phyloP scores from a whole-genome alignment of 2,888 invertebrate genomes.

The Megalurothrips usitatus region DNA sequence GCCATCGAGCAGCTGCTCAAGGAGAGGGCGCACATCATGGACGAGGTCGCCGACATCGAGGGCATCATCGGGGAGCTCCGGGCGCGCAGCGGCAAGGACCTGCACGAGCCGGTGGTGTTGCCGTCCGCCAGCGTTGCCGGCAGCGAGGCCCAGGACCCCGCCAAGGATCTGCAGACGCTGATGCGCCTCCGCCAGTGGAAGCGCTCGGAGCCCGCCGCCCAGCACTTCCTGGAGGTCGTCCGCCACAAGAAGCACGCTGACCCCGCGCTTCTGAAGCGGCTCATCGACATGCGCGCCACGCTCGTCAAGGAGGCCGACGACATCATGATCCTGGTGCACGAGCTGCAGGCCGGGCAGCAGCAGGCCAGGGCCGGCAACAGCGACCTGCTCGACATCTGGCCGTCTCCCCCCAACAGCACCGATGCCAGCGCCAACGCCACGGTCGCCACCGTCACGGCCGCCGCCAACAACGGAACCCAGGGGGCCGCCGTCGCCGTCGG shows the following conservation, averaged over 20 bases:
- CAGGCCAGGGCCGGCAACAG: neutral
- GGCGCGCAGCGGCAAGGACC: neutral
- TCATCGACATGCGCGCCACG: neutral
- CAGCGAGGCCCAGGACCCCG: conserved; percentile 15
- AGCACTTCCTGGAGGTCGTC: neutral
- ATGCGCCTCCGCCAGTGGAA: conserved; percentile 11
- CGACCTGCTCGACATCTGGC: neutral
- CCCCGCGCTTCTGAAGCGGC: neutral
- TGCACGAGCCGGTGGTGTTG: neutral
- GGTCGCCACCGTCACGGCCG: neutral
- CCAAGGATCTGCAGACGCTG: neutral
- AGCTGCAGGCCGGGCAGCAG: conserved; percentile 1
- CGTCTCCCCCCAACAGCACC: neutral
- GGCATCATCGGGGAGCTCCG: neutral
- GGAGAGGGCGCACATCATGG: neutral
- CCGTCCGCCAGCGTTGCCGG: neutral
- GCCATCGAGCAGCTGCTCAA: neutral
- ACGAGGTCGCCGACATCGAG: neutral
- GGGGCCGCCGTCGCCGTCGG: neutral
- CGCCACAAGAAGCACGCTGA: conserved; percentile 8
- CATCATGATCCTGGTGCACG: conserved; percentile 7
- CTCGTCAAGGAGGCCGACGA: conserved; percentile 4
- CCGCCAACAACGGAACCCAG: neutral
- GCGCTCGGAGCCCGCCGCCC: conserved; percentile 1
- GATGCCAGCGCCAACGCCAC: neutral